Percentiles rank a stretch among this genome's conserved stretches.
Conservation (phyloP, 2,888 invertebrate genomes). For the Sphecodes monilicornis region DNA sequence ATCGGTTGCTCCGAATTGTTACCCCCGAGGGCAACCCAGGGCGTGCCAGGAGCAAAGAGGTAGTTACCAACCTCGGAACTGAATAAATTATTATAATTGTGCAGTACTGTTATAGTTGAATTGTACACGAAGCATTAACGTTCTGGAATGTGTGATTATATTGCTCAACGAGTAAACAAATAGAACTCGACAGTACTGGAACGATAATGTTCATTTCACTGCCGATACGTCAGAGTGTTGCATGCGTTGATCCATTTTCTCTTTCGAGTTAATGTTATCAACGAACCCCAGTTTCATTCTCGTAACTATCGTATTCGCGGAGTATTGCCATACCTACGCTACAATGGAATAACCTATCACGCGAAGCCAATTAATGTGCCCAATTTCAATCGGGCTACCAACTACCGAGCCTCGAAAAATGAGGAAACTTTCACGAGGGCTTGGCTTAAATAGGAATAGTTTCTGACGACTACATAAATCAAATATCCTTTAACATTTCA, state of each 20-base stretch:
- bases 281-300: slow-evolving; percentile 29
- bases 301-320: slow-evolving; percentile 49
- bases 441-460: not conserved
- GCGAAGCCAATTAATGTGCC: slow-evolving; percentile 42
- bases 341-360: slow-evolving; percentile 47
- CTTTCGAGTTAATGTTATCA: slow-evolving; percentile 54
- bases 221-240: slow-evolving; percentile 36
- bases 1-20: too few species aligned
- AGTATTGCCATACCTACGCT: slow-evolving; percentile 21
- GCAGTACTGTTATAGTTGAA: not conserved
- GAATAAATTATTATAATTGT: not conserved
- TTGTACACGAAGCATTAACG: not conserved
- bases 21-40: too few species aligned
- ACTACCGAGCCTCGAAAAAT: not conserved
- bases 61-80: not conserved
- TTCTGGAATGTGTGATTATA: not conserved
- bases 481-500: not conserved
- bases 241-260: slow-evolving; percentile 54
- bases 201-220: slow-evolving; percentile 41
- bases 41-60: too few species aligned
- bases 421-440: not conserved
- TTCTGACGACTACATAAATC: not conserved
- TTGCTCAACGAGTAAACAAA: slow-evolving; percentile 24
- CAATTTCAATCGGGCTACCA: slow-evolving; percentile 18
- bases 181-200: slow-evolving; percentile 23